Evolutionary conservation across 2,888 invertebrate genomes (phyloP).

Genomic region (Gastracanthus pulcherrimus): DNA sequence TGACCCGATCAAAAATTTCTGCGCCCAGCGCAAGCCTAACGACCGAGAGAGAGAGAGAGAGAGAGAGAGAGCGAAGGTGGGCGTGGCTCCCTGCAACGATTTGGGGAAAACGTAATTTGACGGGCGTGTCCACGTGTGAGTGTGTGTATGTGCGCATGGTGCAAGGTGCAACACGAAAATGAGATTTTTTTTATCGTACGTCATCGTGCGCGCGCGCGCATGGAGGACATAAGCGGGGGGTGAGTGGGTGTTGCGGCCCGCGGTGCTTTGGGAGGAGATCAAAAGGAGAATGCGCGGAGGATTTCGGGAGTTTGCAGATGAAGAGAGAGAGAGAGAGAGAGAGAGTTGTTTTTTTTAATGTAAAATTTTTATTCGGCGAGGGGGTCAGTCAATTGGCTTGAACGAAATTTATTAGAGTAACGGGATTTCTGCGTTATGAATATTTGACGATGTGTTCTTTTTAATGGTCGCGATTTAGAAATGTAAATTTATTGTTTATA

Average conservation of each 20-base stretch:
- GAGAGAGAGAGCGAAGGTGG: conserved; percentile 50
- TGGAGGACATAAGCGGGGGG: background rate
- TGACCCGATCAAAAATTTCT: background rate
- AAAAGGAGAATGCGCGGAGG: no score
- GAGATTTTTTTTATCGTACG: conserved; percentile 56
- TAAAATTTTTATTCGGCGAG: background rate
- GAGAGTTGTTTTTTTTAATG: background rate
- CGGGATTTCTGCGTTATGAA: no score
- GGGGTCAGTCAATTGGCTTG: background rate
- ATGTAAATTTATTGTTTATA: no score
- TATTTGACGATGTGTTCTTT: no score
- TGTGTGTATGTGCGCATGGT: no score
- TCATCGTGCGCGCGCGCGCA: conserved; percentile 6
- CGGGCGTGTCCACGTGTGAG: conserved; percentile 65
- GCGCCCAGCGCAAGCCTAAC: background rate
- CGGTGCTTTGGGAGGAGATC: background rate
- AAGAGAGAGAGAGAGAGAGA: conserved; percentile 1
- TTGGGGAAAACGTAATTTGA: conserved; percentile 73
- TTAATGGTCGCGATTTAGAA: no score
- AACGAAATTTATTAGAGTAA: background rate
- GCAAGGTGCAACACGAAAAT: conserved; percentile 52
- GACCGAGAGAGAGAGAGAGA: background rate
- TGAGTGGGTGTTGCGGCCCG: background rate
- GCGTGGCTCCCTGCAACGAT: conserved; percentile 68
- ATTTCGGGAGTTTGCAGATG: conserved; percentile 2